These are phyloP conservation scores for Lophius americanus DNA, from an alignment of 2,797 vertebrate species.

Conservation along the genomic window DNA sequence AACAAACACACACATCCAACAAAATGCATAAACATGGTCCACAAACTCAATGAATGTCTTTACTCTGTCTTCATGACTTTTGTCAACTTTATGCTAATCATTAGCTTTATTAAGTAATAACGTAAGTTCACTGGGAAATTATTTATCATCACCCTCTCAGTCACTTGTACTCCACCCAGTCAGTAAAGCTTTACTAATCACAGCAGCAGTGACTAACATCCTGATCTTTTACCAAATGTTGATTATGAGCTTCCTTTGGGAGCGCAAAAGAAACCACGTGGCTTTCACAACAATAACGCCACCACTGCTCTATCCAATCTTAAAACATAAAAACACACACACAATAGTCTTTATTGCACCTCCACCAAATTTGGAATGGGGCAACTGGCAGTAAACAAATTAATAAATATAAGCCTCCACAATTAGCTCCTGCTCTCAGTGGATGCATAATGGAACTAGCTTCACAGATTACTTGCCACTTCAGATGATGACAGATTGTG, in stretches of 20 bases:
- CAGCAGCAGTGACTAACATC: conserved; percentile 32
- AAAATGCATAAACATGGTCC: background rate
- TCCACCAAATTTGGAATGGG: conserved; percentile 38
- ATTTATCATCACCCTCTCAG: background rate
- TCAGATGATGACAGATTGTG: conserved; percentile 68
- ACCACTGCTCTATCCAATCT: too few relatives aligned
- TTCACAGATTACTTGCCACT: conserved; percentile 60
- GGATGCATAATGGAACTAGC: conserved; percentile 60
- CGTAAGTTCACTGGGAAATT: background rate
- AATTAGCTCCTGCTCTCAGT: conserved; percentile 50
- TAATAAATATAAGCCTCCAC: conserved; percentile 49
- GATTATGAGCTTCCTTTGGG: conserved; percentile 51
- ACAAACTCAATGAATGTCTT: conserved; percentile 50
- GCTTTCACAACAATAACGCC: conserved; percentile 31
- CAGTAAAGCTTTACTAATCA: conserved; percentile 41
- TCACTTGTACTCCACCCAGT: background rate
- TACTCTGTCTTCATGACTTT: conserved; percentile 42
- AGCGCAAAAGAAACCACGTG: conserved; percentile 24
- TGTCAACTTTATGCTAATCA: conserved; percentile 32
- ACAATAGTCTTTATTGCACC: conserved; percentile 43
- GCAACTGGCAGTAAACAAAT: conserved; percentile 61
- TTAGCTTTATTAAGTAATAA: conserved; percentile 28
- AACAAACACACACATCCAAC: too few relatives aligned
- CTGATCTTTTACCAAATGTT: conserved; percentile 42
- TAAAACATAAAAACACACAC: conserved; percentile 43